phyloP scores from a whole-genome alignment of 2,888 invertebrate genomes.

The Drosophila sordidapex region DNA sequence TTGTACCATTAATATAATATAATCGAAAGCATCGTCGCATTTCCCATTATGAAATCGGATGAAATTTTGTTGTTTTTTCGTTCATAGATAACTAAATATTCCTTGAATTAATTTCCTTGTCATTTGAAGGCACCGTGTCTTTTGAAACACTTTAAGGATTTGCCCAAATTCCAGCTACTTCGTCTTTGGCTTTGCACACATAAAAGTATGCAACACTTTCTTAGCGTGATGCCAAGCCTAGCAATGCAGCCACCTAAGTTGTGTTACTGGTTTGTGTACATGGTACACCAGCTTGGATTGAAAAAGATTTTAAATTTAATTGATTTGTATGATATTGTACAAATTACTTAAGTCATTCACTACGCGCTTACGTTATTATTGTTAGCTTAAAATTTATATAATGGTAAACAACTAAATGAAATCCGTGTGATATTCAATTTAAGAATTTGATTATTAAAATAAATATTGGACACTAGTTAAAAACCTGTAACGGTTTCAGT shows the following conservation, averaged over 20 bases:
- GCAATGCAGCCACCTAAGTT: background rate
- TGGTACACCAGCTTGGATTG: background rate
- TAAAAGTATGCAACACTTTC: background rate
- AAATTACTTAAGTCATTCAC: background rate
- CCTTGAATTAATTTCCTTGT: background rate
- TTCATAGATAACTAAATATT: background rate
- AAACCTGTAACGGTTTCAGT: constrained; percentile 53
- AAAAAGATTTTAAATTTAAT: background rate
- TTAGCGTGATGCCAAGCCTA: accelerated
- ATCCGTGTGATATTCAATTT: background rate
- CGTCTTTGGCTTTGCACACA: background rate
- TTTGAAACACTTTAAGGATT: background rate
- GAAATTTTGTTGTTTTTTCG: background rate
- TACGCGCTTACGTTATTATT: background rate
- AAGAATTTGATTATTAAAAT: background rate
- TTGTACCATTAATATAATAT: no score
- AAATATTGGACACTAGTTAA: constrained; percentile 36
- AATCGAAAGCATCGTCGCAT: background rate
- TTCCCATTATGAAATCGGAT: no score
- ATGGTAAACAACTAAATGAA: background rate
- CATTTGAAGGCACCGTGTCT: background rate
- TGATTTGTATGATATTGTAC: background rate
- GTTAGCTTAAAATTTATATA: background rate
- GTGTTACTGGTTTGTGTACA: background rate
- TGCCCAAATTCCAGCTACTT: background rate